A percentile compares a stretch with the other conserved stretches of the same genome.
These are phyloP conservation scores for Larimichthys crocea DNA, from an alignment of 2,113 vertebrate genomes.

Conservation along the genomic window DNA sequence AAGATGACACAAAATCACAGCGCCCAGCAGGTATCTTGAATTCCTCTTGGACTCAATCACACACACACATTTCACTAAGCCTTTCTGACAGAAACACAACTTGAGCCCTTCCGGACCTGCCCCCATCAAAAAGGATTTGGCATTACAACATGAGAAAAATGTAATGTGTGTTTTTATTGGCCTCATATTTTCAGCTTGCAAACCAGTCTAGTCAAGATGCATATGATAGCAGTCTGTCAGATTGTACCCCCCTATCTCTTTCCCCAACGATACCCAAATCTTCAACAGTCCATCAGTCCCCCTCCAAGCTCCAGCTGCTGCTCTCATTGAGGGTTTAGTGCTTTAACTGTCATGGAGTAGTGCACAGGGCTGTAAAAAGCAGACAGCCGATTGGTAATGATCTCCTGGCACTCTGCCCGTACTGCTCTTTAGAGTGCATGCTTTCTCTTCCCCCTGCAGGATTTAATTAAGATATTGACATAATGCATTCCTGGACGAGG, in stretches of 20 bases:
- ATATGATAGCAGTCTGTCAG: slow-evolving; percentile 46
- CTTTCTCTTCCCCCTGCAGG: slow-evolving; percentile 60
- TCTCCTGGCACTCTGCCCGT: slow-evolving; percentile 74
- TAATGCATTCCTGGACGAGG: slow-evolving; percentile 70
- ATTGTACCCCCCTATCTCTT: slow-evolving; percentile 41
- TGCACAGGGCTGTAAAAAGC: slow-evolving; percentile 69
- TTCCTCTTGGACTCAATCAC: slow-evolving; percentile 4
- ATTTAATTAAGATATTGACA: slow-evolving; percentile 83
- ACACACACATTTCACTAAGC: slow-evolving; percentile 33
- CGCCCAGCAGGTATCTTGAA: slow-evolving; percentile 76
- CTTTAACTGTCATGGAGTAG: slow-evolving; percentile 72
- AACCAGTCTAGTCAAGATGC: slow-evolving; percentile 41
- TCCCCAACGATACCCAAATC: slow-evolving; percentile 47
- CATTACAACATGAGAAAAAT: slow-evolving; percentile 26
- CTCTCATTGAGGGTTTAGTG: slow-evolving; percentile 62
- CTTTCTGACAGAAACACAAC: slow-evolving; percentile 41
- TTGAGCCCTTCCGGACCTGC: slow-evolving; percentile 35
- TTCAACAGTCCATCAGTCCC: slow-evolving; percentile 59
- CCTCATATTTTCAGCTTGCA: slow-evolving; percentile 44
- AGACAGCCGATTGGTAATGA: slow-evolving; percentile 76
- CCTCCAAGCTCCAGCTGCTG: slow-evolving; percentile 24
- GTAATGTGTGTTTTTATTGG: slow-evolving; percentile 30
- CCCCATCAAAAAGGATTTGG: slow-evolving; percentile 59
- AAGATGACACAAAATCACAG: slow-evolving; percentile 63
- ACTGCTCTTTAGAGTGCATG: slow-evolving; percentile 75